These are phyloP conservation scores for Cecidostiba fungosa DNA, from an alignment of 2,888 invertebrate genomes.

Conservation along the genomic window DNA sequence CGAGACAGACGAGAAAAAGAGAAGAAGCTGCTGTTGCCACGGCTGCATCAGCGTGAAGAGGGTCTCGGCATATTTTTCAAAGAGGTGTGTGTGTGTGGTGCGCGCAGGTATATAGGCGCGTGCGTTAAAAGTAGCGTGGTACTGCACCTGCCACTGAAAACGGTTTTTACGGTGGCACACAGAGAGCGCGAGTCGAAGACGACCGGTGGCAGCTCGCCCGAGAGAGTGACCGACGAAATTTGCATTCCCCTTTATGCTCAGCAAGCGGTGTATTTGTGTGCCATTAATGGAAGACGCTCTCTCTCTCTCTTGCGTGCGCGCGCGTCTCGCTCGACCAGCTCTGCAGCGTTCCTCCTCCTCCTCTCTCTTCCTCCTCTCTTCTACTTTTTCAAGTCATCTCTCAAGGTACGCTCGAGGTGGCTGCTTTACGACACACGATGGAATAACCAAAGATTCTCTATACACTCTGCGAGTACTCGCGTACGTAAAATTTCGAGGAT, in stretches of 20 bases:
- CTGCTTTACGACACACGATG: neutral
- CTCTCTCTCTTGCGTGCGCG: neutral
- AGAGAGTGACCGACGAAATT: conserved; percentile 71
- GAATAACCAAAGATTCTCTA: neutral
- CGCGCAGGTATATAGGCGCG: conserved; percentile 56
- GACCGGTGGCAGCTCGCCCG: conserved; percentile 63
- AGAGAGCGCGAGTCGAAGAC: neutral
- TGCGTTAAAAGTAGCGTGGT: conserved; percentile 70
- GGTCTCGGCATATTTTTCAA: conserved; percentile 70
- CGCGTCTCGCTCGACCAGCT: conserved; percentile 7
- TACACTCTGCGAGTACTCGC: neutral
- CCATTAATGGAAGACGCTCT: conserved; percentile 4
- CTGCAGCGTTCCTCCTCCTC: neutral
- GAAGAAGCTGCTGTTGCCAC: neutral
- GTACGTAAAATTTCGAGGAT: neutral
- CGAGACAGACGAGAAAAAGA: neutral
- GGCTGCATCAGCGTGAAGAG: conserved; percentile 66
- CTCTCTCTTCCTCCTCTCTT: neutral
- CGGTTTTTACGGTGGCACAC: conserved; percentile 69
- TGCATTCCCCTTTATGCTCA: conserved; percentile 69
- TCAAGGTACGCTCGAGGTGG: neutral
- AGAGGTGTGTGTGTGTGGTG: conserved; percentile 58
- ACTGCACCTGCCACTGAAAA: conserved; percentile 73
- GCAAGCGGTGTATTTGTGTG: neutral
- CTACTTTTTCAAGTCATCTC: neutral